Base-by-base conservation (phyloP, 2,797 vertebrate genomes). In the Heliangelus exortis region DNA sequence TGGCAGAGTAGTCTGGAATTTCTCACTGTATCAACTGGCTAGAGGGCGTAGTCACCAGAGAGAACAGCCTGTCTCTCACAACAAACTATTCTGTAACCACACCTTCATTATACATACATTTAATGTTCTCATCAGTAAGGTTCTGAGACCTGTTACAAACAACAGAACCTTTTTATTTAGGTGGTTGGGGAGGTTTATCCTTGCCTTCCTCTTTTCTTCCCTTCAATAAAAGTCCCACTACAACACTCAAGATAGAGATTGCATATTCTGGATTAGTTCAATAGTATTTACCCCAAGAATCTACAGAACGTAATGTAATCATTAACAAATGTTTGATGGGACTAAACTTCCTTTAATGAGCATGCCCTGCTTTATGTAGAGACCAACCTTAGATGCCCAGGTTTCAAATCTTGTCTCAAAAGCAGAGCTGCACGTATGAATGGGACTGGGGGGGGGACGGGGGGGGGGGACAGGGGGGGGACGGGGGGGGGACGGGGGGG, bases 21-120 rank as follows among this genome's bases (percentile, higher is more conserved):
- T 73, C 71, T 73, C 50, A 39, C 73, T 85, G 84, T 23, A 29
- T 76, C n/a, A 57, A 11, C 84, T 93, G 95, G 66, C 84, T 71
- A 9, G 12, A 82, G 26, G 65, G 59, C 53, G 84, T 1, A 0
- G 71, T n/a, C 57, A 23, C 78, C 43, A 4, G 0, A 33, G 61
- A 33, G 59, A 88, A 6, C 36, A 34, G 50, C 43, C 55, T 65
- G 61, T 53, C 39, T 59, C 62, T 54, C 66, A 15, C 65, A 68
- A 3, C n/a, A 33, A 71, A 14, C 58, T 34, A 2, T 20, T 26
- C 71, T 59, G 74, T 19, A 50, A 25, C 28, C 50, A 47, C 21
- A 50, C 13, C 36, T 18, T 2, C 9, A 9, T 7, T 3, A 29
- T 9, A 28, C 21, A 15, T 2, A 7, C 5, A 9, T 25, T 43